These are phyloP conservation scores for Sarcophilus harrisii DNA, from an alignment of 2,797 vertebrate species.

Conservation along the genomic window DNA sequence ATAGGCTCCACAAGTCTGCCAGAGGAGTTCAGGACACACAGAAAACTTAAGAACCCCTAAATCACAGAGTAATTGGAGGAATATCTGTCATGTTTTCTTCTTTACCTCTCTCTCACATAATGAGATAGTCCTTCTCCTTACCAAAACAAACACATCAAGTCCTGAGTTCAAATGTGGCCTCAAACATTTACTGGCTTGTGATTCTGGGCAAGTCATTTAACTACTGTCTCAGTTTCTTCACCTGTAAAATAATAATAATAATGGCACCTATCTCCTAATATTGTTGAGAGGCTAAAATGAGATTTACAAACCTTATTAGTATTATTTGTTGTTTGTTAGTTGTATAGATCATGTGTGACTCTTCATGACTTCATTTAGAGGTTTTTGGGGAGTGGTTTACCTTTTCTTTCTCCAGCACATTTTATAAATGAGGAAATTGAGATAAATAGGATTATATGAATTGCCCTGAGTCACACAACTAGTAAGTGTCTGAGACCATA, in stretches of 20 bases:
- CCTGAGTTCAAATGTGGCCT: neutral
- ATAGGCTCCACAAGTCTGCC: neutral
- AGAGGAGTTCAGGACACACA: neutral
- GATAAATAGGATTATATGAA: neutral
- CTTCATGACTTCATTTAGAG: neutral
- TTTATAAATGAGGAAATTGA: neutral
- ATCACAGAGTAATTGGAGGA: neutral
- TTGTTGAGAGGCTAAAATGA: neutral
- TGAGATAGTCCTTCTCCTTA: neutral
- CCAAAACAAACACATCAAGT: neutral
- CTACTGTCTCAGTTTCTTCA: neutral
- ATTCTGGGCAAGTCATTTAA: neutral
- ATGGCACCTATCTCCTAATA: neutral
- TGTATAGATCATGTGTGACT: neutral
- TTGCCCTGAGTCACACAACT: neutral
- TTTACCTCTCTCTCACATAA: neutral
- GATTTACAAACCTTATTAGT: neutral
- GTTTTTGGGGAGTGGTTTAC: neutral
- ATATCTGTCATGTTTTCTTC: neutral
- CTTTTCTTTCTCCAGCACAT: neutral
- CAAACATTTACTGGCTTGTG: neutral
- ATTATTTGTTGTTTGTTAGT: neutral
- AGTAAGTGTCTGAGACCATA: neutral
- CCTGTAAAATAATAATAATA: neutral
- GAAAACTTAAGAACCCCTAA: neutral